Evolutionary conservation across 53 echinoderm and acorn worm genomes (phyloP), one percentile per base, ranked within the genome.

Genomic region (Echinometra lucunter): DNA sequence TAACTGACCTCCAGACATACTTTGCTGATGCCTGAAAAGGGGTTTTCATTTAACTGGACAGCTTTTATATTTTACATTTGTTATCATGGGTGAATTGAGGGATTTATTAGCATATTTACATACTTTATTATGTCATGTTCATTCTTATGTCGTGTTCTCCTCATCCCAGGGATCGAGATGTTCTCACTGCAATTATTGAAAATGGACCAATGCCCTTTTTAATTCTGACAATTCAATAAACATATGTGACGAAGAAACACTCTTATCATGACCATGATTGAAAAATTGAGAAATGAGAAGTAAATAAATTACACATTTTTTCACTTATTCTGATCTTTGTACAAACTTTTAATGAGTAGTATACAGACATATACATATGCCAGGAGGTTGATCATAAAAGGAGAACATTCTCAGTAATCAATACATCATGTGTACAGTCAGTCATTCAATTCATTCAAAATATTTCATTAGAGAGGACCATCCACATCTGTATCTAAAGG

Each of bases 321-420:
- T 32, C 30, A 70, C 34, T 75, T 21, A 19, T 42, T 78, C 30
- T 70, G 66, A 92, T 93, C 75, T 93, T 93, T 93, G 58, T 93
- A 93, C 93, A 94, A 94, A 94, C 27, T 85, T 91, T 94, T 94
- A 94, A 60, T 94, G 81, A 57, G 78, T 82, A 92, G 92, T 78
- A 55, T 75, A 85, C 66, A 93, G 49, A 93, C 78, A 82, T 83
- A 45, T 83, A 83, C 74, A 93, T 82, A 94, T 83, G 94, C 93
- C 44, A 75, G 35, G 74, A 49, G 45, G 37, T 74, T 75, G 53
- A 75, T 92, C 17, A 55, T 60, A 89, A 37, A 89, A 89, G 37
- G 32, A 56, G 27, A 32, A 88, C 17, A 30, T 88, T 88, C 83
- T 82, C 78, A 35, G 35, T 12, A 78, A 78, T 6, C 0, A 69